These are phyloP conservation scores for Alloplasta piceator DNA, from an alignment of 2,888 invertebrate species.

Conservation along the genomic window DNA sequence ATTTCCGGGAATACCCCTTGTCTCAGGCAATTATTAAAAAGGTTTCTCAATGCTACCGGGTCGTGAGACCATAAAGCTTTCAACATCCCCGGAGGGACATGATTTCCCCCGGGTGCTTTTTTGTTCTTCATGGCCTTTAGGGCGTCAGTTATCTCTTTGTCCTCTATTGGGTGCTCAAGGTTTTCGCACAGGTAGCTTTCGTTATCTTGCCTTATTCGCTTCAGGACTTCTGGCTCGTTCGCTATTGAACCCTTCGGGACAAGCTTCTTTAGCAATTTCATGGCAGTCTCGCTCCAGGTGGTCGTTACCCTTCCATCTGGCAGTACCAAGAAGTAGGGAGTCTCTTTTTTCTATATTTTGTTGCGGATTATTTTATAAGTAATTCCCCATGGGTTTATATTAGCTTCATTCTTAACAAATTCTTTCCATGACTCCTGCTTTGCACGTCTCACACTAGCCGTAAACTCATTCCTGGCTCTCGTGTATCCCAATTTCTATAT, in stretches of 20 bases:
- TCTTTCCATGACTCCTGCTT: constrained; percentile 28
- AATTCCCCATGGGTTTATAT: constrained; percentile 36
- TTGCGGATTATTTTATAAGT: constrained; percentile 20
- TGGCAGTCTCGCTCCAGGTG: constrained; percentile 46
- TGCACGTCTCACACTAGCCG: neutral
- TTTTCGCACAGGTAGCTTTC: neutral
- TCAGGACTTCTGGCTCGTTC: constrained; percentile 11
- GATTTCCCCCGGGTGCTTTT: constrained; percentile 30
- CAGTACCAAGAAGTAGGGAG: neutral
- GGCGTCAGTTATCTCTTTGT: neutral
- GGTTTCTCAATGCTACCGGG: neutral
- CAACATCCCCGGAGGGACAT: neutral
- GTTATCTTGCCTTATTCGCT: neutral
- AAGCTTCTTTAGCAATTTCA: constrained; percentile 22
- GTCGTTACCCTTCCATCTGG: constrained; percentile 28
- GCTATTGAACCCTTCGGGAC: constrained; percentile 48
- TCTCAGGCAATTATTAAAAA: neutral
- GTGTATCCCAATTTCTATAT: no score
- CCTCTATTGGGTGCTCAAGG: neutral
- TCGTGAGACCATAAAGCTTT: neutral
- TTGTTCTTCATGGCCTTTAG: constrained; percentile 14
- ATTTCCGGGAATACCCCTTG: neutral
- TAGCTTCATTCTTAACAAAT: constrained; percentile 14
- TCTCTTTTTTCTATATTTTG: neutral
- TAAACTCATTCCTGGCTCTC: neutral